phyloP scores from a whole-genome alignment of 2,113 vertebrate genomes.

The Perccottus glenii region DNA sequence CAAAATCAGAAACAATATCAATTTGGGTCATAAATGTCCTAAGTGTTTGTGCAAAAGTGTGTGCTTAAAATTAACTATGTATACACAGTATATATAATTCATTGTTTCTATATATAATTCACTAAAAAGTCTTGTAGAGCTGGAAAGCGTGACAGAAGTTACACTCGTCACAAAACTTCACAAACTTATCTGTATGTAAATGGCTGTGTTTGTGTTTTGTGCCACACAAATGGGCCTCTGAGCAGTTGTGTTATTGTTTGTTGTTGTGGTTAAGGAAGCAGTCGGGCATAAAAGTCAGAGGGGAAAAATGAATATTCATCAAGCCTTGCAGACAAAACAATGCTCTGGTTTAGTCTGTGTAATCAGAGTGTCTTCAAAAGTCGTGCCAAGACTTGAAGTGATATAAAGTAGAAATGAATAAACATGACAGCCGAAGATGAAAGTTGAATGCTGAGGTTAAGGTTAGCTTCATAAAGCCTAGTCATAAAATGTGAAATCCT shows the following conservation, averaged over 20 bases:
- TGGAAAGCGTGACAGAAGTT: background rate
- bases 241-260: slow-evolving; percentile 14
- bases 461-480: no score
- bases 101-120: no score
- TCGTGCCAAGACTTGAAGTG: slow-evolving; percentile 17
- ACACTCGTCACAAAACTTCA: background rate
- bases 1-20: no score
- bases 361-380: slow-evolving; percentile 11
- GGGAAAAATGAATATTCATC: slow-evolving; percentile 59
- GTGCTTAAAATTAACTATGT: no score
- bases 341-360: slow-evolving; percentile 28
- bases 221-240: background rate
- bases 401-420: background rate
- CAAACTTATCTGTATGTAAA: slow-evolving; percentile 13
- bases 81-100: no score
- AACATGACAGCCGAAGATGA: no score
- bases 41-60: no score
- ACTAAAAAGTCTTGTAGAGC: background rate
- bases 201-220: background rate
- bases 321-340: slow-evolving; percentile 59
- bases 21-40: no score
- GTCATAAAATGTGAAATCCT: no score
- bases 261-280: slow-evolving; percentile 18
- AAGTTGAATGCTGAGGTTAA: no score
- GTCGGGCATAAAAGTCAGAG: slow-evolving; percentile 16